phyloP scores from a whole-genome alignment of 2,797 vertebrate genomes.

The Borostomias antarcticus region DNA sequence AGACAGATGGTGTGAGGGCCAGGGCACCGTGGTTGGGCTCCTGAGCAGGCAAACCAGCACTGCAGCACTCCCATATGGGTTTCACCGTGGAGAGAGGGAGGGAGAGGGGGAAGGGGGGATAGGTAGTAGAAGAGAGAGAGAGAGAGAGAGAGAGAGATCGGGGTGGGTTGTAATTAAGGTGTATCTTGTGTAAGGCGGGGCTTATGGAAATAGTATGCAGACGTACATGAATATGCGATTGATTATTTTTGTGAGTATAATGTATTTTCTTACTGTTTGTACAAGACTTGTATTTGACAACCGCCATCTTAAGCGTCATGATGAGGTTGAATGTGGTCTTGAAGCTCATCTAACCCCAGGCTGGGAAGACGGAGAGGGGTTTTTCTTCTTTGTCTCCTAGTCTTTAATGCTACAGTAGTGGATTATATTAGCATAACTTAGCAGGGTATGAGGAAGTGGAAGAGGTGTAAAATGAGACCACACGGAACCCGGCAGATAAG shows the following conservation, averaged over 20 bases:
- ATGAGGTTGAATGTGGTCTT: constrained; percentile 56
- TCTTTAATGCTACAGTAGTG: constrained; percentile 28
- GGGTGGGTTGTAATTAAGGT: not conserved
- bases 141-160: not conserved
- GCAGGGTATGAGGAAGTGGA: constrained; percentile 66
- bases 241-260: too few species aligned
- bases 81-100: constrained; percentile 26
- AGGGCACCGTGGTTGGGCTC: constrained; percentile 77
- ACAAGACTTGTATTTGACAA: too few species aligned
- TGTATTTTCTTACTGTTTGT: too few species aligned
- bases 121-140: not conserved
- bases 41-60: constrained; percentile 76
- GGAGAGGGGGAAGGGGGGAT: constrained; percentile 7
- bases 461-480: constrained; percentile 77
- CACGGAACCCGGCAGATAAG: constrained; percentile 62
- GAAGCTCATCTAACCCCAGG: constrained; percentile 61
- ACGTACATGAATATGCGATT: not conserved
- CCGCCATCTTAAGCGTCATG: constrained; percentile 27
- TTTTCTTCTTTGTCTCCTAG: constrained; percentile 73
- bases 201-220: not conserved
- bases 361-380: constrained; percentile 60
- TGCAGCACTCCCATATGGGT: constrained; percentile 81
- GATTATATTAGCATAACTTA: constrained; percentile 76
- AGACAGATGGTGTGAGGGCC: constrained; percentile 80
- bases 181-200: not conserved